Percentiles rank a stretch among this genome's conserved stretches.
Evolutionary conservation across 2,888 invertebrate genomes (phyloP).

Genomic region (Drosophila nr. medialis): DNA sequence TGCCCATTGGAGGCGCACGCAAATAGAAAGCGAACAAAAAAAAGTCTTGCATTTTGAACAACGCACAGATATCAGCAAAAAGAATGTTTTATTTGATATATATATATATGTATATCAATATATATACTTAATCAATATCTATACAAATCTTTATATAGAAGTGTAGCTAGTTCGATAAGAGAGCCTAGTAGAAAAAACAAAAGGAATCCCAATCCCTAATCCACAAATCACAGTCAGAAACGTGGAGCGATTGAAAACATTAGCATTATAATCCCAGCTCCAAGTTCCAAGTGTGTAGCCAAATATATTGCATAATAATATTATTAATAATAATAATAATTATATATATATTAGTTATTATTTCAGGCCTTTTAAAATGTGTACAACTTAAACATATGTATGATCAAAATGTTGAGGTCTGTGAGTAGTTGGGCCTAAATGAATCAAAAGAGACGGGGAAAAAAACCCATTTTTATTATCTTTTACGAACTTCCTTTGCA

Average conservation of each 20-base stretch:
- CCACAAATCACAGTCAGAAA: slow-evolving; percentile 59
- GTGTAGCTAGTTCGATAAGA: slow-evolving; percentile 40
- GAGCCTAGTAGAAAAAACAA: slow-evolving; percentile 9
- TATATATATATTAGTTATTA: slow-evolving; percentile 42
- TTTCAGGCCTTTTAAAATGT: slow-evolving; percentile 67
- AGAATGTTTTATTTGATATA: slow-evolving; percentile 48
- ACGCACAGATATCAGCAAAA: slow-evolving; percentile 48
- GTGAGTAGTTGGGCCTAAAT: slow-evolving; percentile 31
- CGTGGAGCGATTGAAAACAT: slow-evolving; percentile 9
- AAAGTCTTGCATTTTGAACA: slow-evolving; percentile 51
- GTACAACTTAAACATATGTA: slow-evolving; percentile 61
- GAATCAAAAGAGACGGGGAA: slow-evolving; percentile 20
- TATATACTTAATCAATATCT: slow-evolving; percentile 32
- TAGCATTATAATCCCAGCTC: slow-evolving; percentile 30
- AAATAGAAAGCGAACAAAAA: slow-evolving; percentile 45
- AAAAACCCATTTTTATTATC: slow-evolving; percentile 28
- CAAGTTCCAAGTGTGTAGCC: slow-evolving; percentile 69
- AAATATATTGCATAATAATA: slow-evolving; percentile 69
- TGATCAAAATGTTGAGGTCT: slow-evolving; percentile 6
- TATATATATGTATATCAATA: slow-evolving; percentile 39
- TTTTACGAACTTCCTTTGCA: slow-evolving; percentile 60
- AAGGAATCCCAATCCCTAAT: slow-evolving; percentile 33
- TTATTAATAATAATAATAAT: slow-evolving; percentile 6
- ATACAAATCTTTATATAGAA: slow-evolving; percentile 35
- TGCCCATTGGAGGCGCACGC: slow-evolving; percentile 68